Conservation (phyloP, 2,113 vertebrate species). For the Eonycteris spelaea region DNA sequence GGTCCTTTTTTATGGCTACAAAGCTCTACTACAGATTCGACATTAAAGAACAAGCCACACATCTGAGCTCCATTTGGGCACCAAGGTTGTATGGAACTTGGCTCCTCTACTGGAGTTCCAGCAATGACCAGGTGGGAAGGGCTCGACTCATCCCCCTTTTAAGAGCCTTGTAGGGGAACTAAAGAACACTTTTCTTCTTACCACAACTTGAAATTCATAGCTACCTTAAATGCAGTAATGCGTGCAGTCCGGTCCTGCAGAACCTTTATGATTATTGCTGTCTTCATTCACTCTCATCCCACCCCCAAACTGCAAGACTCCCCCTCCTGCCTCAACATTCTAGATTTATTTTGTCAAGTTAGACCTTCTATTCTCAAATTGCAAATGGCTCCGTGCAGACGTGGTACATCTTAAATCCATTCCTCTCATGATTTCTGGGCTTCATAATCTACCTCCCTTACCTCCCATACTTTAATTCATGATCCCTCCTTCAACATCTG, state of each 20-base stretch:
- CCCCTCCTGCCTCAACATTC: neutral
- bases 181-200: neutral
- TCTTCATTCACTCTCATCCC: neutral
- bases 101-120: neutral
- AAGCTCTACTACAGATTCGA: neutral
- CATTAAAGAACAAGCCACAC: neutral
- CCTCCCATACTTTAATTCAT: neutral
- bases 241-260: neutral
- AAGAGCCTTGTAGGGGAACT: neutral
- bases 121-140: neutral
- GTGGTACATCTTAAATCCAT: neutral
- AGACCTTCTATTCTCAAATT: neutral
- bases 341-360: neutral
- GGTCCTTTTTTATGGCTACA: neutral
- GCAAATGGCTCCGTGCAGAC: neutral
- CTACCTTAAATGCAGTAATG: neutral
- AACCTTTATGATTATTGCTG: neutral
- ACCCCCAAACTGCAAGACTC: neutral
- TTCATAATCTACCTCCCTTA: neutral
- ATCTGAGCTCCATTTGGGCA: neutral
- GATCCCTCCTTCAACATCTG: neutral
- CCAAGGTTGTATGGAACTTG: neutral
- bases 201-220: neutral
- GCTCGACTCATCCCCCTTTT: neutral
- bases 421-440: neutral